These are phyloP conservation scores for Rattus norvegicus DNA, from an alignment of 2,113 vertebrate genomes.

Conservation along the genomic window DNA sequence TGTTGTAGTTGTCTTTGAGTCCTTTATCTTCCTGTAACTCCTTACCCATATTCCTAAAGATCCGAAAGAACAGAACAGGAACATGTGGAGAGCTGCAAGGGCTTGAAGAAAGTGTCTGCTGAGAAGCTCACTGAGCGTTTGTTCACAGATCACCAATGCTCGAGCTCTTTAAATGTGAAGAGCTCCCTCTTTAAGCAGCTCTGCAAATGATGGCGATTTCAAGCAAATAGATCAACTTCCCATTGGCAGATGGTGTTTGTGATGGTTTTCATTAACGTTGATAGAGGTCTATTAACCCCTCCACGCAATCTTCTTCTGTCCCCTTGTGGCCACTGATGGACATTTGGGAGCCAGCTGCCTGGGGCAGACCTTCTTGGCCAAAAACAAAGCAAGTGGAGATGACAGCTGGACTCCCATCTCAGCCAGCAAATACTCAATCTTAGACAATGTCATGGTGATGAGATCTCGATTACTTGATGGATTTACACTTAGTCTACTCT, in stretches of 20 bases:
- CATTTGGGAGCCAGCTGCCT: neutral
- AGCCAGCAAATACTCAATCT: neutral
- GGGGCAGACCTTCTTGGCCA: neutral
- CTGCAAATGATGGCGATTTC: neutral
- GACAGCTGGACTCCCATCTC: neutral
- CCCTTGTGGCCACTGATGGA: conserved; percentile 48
- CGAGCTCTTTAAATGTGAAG: neutral
- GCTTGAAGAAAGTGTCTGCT: neutral
- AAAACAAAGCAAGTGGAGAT: neutral
- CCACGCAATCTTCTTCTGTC: conserved; percentile 18
- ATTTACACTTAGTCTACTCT: neutral
- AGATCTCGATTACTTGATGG: neutral
- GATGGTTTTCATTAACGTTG: neutral
- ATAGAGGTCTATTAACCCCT: neutral
- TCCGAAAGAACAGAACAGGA: neutral
- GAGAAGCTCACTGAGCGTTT: neutral
- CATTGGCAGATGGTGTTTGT: neutral
- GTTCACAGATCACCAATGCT: neutral
- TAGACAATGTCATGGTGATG: neutral
- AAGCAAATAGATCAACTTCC: neutral
- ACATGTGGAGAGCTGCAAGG: neutral
- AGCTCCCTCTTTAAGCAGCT: neutral
- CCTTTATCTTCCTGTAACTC: neutral
- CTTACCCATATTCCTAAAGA: neutral
- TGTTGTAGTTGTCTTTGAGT: neutral